Percentiles rank a stretch among this genome's conserved stretches.
These are phyloP conservation scores for Hippocampus mohnikei DNA, from an alignment of 2,113 vertebrate genomes.

Conservation along the genomic window DNA sequence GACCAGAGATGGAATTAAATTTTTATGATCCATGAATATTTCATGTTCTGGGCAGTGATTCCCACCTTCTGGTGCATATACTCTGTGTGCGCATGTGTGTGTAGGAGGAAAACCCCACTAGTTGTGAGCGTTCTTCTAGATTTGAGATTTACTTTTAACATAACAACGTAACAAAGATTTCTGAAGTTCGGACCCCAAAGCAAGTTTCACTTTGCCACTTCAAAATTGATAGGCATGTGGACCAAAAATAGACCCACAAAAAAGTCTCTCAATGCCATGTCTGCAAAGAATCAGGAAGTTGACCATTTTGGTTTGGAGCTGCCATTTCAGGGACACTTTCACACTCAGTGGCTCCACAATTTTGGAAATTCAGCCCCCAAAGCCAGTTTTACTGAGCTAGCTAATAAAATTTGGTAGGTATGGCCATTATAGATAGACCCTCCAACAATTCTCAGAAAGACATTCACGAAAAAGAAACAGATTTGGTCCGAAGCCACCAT, in stretches of 20 bases:
- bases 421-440: neutral
- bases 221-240: neutral
- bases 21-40: constrained; percentile 80
- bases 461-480: neutral
- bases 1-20: constrained; percentile 73
- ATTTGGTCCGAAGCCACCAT: neutral
- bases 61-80: constrained; percentile 58
- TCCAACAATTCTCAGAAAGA: too few relatives aligned
- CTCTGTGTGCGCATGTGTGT: constrained; percentile 31
- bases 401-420: neutral
- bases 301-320: neutral
- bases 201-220: neutral
- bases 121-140: constrained; percentile 24
- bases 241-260: neutral
- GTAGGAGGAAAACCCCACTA: constrained; percentile 19
- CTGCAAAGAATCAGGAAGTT: neutral
- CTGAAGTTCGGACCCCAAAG: neutral
- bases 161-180: neutral
- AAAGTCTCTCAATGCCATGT: too few relatives aligned
- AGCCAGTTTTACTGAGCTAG: neutral
- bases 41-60: constrained; percentile 76
- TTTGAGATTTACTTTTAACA: neutral
- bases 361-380: neutral
- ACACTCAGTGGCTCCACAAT: too few relatives aligned
- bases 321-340: too few relatives aligned